A percentile compares a stretch with the other conserved stretches of the same genome.
phyloP scores from a whole-genome alignment of 1,140 invertebrate genomes.

The Coptotermes formosanus region DNA sequence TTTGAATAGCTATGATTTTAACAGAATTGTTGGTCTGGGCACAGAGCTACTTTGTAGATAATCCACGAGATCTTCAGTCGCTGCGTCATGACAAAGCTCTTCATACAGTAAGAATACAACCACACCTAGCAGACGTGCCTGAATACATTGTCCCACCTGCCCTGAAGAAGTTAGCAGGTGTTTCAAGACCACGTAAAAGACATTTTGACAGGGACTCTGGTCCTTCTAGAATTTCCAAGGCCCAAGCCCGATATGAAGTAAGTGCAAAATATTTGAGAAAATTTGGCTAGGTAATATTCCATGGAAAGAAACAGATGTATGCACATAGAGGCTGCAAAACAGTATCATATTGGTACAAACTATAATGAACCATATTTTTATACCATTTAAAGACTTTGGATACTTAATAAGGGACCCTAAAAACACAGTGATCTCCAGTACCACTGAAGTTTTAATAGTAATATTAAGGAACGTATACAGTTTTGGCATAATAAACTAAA shows the following conservation, averaged over 20 bases:
- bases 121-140: constrained; percentile 88
- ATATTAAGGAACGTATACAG: too few relatives aligned
- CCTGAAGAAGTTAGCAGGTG: constrained; percentile 60
- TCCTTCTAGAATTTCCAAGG: neutral
- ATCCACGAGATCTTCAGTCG: constrained; percentile 85
- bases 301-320: too few relatives aligned
- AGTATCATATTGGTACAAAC: too few relatives aligned
- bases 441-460: too few relatives aligned
- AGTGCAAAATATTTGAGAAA: neutral
- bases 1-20: too few relatives aligned
- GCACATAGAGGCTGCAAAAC: too few relatives aligned
- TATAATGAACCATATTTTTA: too few relatives aligned
- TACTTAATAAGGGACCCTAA: too few relatives aligned
- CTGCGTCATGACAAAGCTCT: constrained; percentile 89
- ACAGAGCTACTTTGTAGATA: constrained; percentile 90
- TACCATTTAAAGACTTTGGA: too few relatives aligned
- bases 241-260: neutral
- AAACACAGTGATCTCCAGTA: too few relatives aligned
- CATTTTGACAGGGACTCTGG: neutral
- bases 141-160: constrained; percentile 88
- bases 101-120: constrained; percentile 80
- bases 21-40: constrained; percentile 34
- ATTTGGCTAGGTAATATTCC: too few relatives aligned
- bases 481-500: too few relatives aligned
- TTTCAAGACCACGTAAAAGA: constrained; percentile 46